Evolutionary conservation across 2,797 vertebrate species (phyloP).

Genomic region (Cryptoprocta ferox): DNA sequence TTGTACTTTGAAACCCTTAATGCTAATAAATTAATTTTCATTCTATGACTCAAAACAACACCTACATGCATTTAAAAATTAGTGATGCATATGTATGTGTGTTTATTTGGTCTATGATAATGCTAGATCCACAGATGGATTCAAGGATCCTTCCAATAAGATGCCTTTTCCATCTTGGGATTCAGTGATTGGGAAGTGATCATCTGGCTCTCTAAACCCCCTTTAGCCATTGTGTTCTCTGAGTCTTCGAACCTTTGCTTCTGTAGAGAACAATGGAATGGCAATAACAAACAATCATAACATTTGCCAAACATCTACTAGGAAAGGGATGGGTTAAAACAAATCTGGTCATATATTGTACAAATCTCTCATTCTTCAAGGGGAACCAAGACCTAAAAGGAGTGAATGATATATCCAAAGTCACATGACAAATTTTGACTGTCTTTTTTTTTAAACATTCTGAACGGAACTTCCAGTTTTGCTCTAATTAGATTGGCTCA

Average conservation of each 20-base stretch:
- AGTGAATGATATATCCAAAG: background rate
- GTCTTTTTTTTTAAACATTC: background rate
- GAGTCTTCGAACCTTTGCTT: background rate
- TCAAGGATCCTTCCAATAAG: background rate
- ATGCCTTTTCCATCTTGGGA: background rate
- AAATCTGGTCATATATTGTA: background rate
- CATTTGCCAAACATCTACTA: background rate
- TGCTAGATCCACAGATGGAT: background rate
- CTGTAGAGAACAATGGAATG: background rate
- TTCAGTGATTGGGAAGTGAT: background rate
- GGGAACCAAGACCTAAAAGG: background rate
- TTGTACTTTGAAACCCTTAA: background rate
- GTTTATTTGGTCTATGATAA: background rate
- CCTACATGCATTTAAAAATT: background rate
- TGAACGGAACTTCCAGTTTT: constrained; percentile 29
- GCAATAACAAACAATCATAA: background rate
- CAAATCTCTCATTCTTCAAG: background rate
- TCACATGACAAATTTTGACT: background rate
- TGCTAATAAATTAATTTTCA: constrained; percentile 9
- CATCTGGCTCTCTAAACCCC: background rate
- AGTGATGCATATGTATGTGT: background rate
- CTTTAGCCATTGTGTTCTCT: background rate
- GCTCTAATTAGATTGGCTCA: background rate
- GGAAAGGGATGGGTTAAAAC: background rate
- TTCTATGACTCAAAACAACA: background rate